Percentiles rank a stretch among this genome's conserved stretches.
Evolutionary conservation across 1,140 invertebrate genomes (phyloP).

Genomic region (Venturia canescens): DNA sequence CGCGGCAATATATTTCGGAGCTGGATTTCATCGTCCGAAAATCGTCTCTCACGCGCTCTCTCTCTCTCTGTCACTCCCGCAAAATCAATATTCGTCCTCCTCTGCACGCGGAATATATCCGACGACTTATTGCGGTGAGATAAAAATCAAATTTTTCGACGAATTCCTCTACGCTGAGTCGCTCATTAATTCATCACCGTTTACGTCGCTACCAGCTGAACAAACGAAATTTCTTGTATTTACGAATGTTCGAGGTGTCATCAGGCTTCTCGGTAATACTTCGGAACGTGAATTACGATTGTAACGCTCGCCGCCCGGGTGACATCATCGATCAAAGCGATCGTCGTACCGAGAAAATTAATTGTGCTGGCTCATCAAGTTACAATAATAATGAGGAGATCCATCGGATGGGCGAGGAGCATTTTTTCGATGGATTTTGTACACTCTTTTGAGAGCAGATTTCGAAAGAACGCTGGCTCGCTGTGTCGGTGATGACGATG

Average conservation of each 20-base stretch:
- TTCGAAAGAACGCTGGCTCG: no score
- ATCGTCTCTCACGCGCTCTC: no score
- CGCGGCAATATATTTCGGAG: no score
- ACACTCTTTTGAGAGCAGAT: no score
- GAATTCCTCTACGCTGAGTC: background rate
- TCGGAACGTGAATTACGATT: background rate
- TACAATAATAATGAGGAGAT: no score
- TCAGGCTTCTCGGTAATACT: background rate
- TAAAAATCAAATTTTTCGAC: slow-evolving; percentile 8
- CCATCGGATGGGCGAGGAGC: no score
- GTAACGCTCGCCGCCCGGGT: background rate
- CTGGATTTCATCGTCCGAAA: background rate
- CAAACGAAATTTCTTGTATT: background rate
- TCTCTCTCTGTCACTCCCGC: no score
- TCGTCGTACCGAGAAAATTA: background rate
- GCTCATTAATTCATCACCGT: slow-evolving; percentile 1
- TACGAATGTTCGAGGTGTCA: background rate
- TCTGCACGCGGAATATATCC: no score
- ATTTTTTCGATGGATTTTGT: no score
- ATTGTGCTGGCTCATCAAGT: background rate
- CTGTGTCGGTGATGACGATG: no score
- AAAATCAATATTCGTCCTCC: background rate
- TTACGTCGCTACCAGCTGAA: background rate
- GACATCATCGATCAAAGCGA: background rate
- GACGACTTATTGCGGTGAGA: background rate